Evolutionary conservation across 2,113 vertebrate species (phyloP).

Genomic region (Tupaia tana): DNA sequence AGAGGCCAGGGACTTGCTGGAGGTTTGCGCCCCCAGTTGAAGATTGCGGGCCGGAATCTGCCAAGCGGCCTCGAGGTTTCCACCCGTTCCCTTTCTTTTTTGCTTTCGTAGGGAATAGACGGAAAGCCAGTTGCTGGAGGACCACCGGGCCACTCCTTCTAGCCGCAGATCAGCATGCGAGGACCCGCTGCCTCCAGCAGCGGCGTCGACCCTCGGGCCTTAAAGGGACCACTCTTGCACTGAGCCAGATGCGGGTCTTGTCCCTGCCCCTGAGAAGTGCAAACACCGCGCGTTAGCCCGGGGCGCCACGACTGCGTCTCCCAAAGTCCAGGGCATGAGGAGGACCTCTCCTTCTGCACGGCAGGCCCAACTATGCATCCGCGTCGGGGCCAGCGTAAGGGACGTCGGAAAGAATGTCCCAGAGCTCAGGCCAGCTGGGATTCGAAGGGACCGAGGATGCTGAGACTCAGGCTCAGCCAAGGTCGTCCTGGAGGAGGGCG

Average conservation of each 20-base stretch:
- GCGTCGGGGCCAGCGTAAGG: no score
- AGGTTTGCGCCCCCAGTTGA: neutral
- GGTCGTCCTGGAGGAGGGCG: neutral
- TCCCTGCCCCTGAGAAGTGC: neutral
- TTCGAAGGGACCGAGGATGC: neutral
- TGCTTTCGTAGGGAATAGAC: neutral
- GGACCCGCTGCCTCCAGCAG: no score
- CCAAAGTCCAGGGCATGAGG: neutral
- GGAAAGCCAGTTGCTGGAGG: constrained; percentile 66
- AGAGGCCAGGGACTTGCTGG: neutral
- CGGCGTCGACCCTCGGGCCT: no score
- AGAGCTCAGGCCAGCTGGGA: no score
- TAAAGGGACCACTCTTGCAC: neutral
- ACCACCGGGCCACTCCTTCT: neutral
- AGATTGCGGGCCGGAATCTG: neutral
- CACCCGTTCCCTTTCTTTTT: constrained; percentile 21
- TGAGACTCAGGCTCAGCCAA: neutral
- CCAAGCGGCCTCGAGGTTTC: neutral
- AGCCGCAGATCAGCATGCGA: neutral
- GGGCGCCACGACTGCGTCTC: neutral
- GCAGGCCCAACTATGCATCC: neutral
- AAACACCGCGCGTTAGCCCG: neutral
- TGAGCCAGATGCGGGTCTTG: neutral
- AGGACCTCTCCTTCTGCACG: neutral
- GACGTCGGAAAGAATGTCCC: neutral